Evolutionary conservation across 2,113 vertebrate species (phyloP).

Genomic region (Zeus faber): DNA sequence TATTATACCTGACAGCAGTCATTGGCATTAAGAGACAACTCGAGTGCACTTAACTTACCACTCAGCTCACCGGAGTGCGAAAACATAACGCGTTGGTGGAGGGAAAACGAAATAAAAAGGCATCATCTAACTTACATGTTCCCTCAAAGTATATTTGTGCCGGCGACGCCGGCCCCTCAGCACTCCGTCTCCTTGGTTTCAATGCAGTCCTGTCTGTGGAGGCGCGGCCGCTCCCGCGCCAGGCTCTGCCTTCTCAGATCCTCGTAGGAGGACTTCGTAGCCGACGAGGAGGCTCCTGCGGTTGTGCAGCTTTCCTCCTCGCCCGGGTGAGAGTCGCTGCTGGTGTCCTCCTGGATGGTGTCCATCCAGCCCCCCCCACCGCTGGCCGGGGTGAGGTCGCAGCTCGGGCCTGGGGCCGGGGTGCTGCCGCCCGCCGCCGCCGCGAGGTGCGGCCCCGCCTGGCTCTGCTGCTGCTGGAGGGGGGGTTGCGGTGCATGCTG

Average conservation of each 20-base stretch:
- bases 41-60: constrained; percentile 9
- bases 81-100: no score
- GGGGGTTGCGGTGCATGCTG: constrained; percentile 65
- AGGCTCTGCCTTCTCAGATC: constrained; percentile 84
- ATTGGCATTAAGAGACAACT: constrained; percentile 1
- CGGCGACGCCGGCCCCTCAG: constrained; percentile 55
- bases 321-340: constrained; percentile 84
- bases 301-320: constrained; percentile 88
- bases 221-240: constrained; percentile 80
- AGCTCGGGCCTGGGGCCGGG: constrained; percentile 47
- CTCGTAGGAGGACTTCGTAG: constrained; percentile 89
- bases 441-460: constrained; percentile 25
- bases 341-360: constrained; percentile 96
- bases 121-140: constrained; percentile 16
- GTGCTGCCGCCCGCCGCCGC: constrained; percentile 35
- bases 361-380: constrained; percentile 83
- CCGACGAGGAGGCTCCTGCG: constrained; percentile 75
- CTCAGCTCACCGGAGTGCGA: not conserved
- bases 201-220: constrained; percentile 87
- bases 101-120: no score
- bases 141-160: constrained; percentile 14
- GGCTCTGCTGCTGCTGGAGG: constrained; percentile 45
- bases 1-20: not conserved
- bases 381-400: constrained; percentile 56
- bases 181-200: constrained; percentile 95